These are phyloP conservation scores for Xyliphius kryptos DNA, from an alignment of 2,113 vertebrate species.

Conservation along the genomic window DNA sequence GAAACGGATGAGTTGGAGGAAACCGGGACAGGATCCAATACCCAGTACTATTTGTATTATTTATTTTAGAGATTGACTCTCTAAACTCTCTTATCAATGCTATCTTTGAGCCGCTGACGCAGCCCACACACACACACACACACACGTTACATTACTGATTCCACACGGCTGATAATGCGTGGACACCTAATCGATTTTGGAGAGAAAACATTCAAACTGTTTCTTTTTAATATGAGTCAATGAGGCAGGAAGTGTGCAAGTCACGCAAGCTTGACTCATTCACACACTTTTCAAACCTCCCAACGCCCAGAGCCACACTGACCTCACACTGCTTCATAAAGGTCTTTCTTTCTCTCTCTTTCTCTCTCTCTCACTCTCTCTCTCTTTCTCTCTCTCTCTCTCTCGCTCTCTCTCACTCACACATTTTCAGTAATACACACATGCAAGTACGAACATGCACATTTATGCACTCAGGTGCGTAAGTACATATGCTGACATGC, in stretches of 20 bases:
- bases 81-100: constrained; percentile 10
- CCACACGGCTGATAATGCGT: constrained; percentile 12
- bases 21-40: neutral
- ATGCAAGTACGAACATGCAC: constrained; percentile 22
- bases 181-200: constrained; percentile 34
- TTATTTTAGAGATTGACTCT: neutral
- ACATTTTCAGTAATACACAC: neutral
- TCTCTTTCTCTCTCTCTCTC: constrained; percentile 5
- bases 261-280: constrained; percentile 41
- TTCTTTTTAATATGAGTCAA: constrained; percentile 46
- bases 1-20: neutral
- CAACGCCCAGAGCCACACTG: constrained; percentile 21
- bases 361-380: constrained; percentile 18
- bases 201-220: constrained; percentile 38
- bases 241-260: constrained; percentile 42
- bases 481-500: constrained; percentile 14
- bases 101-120: neutral
- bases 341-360: constrained; percentile 2
- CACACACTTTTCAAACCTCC: constrained; percentile 34
- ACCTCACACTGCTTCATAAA: constrained; percentile 22
- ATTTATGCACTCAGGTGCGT: neutral
- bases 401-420: constrained; percentile 21
- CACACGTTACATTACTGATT: constrained; percentile 21
- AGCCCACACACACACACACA: constrained; percentile 6
- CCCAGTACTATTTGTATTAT: neutral